A percentile compares a stretch with the other conserved stretches of the same genome.
These are phyloP conservation scores for Macaca nemestrina DNA, from an alignment of 2,113 vertebrate species.

Conservation along the genomic window DNA sequence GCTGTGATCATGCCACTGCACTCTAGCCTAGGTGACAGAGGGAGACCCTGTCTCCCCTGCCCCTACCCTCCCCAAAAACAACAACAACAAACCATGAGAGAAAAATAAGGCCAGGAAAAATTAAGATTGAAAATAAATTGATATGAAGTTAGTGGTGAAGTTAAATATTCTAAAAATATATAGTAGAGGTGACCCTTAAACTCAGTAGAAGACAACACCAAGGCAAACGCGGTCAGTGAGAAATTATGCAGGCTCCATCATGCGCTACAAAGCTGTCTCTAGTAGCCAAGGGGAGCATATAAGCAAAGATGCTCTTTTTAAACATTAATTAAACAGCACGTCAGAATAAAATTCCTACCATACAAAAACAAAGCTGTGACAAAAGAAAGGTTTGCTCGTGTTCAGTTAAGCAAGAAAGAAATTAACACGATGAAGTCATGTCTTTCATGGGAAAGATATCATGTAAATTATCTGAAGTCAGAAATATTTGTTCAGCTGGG, in stretches of 20 bases:
- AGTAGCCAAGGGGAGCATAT: neutral
- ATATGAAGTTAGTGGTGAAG: neutral
- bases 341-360: constrained; percentile 27
- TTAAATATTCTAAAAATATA: constrained; percentile 20
- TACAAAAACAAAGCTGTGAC: constrained; percentile 28
- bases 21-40: no score
- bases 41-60: no score
- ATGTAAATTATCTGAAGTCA: constrained; percentile 1
- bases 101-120: neutral
- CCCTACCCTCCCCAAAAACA: neutral
- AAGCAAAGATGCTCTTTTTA: constrained; percentile 43
- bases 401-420: constrained; percentile 32
- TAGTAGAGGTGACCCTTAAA: neutral
- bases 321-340: constrained; percentile 20
- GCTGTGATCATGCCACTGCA: no score
- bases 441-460: constrained; percentile 24
- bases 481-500: constrained; percentile 27
- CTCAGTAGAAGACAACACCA: neutral
- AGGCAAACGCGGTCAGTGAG: neutral
- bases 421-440: neutral
- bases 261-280: neutral
- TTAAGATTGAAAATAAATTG: neutral
- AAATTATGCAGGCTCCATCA: neutral
- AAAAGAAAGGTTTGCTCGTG: neutral
- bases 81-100: neutral